phyloP scores from a whole-genome alignment of 2,888 invertebrate genomes.

The Odontothrips loti region DNA sequence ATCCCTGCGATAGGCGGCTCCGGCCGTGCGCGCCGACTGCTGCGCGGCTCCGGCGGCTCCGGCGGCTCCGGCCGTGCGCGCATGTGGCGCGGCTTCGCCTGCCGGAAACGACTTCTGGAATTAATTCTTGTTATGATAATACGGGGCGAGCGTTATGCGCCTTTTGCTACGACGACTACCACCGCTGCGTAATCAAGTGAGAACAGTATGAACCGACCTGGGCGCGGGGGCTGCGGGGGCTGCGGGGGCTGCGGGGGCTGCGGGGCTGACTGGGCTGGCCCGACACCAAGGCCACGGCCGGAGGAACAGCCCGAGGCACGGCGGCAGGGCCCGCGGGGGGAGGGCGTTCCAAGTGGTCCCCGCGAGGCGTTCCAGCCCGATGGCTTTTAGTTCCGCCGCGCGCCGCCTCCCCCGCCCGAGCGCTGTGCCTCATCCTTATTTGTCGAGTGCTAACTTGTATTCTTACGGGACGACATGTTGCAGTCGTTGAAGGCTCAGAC shows the following conservation, averaged over 20 bases:
- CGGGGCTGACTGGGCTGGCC: too few relatives aligned
- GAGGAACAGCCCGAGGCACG: not conserved
- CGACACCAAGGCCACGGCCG: not conserved
- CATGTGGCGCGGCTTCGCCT: not conserved
- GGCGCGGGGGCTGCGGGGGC: not conserved
- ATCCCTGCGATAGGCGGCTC: too few relatives aligned
- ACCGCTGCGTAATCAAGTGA: conserved; percentile 11
- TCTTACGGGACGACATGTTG: not conserved
- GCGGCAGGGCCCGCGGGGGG: not conserved
- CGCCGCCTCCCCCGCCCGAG: not conserved
- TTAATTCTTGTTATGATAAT: conserved; percentile 24
- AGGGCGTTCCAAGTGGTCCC: too few relatives aligned
- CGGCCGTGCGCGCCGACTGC: not conserved
- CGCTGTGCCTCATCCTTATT: not conserved
- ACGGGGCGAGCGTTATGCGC: conserved; percentile 10
- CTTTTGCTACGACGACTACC: not conserved
- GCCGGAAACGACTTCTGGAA: conserved; percentile 22
- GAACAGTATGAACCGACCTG: conserved; percentile 3
- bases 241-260: too few relatives aligned
- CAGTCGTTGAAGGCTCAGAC: too few relatives aligned
- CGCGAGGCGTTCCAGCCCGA: too few relatives aligned
- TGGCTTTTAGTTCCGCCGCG: too few relatives aligned
- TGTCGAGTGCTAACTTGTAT: not conserved
- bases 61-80: not conserved
- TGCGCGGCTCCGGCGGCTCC: not conserved